Evolutionary conservation across 2,797 vertebrate genomes (phyloP).

Genomic region (Sphaeramia orbicularis): DNA sequence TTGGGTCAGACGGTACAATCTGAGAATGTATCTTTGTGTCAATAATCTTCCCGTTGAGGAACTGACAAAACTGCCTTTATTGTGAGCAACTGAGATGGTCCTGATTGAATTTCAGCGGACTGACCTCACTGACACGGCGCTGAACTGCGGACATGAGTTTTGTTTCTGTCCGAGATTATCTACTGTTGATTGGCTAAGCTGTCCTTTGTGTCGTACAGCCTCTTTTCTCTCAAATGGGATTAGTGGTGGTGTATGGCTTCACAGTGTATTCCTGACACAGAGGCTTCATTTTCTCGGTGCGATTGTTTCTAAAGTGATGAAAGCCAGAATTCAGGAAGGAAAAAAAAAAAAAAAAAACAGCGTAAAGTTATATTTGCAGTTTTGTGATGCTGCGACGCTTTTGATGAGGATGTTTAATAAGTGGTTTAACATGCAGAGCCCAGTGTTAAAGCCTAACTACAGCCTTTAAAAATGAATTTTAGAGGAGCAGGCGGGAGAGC

Average conservation of each 20-base stretch:
- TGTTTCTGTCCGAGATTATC: constrained; percentile 65
- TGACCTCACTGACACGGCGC: constrained; percentile 52
- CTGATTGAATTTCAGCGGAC: constrained; percentile 38
- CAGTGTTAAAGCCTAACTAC: neutral
- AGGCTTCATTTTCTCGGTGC: constrained; percentile 27
- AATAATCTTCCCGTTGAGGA: neutral
- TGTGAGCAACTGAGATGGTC: neutral
- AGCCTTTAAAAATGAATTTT: constrained; percentile 2
- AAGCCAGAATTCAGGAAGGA: constrained; percentile 7
- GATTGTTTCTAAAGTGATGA: constrained; percentile 30
- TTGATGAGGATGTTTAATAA: constrained; percentile 20
- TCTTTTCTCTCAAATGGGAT: constrained; percentile 54
- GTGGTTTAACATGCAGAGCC: neutral
- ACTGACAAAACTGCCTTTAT: constrained; percentile 7
- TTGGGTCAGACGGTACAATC: neutral
- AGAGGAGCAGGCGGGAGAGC: constrained; percentile 4
- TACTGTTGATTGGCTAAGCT: constrained; percentile 62
- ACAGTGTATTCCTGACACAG: constrained; percentile 35
- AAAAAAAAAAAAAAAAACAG: constrained; percentile 3
- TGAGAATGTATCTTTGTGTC: neutral
- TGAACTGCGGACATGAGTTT: constrained; percentile 61
- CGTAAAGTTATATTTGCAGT: neutral
- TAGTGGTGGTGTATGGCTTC: constrained; percentile 38
- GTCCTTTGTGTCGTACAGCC: constrained; percentile 52
- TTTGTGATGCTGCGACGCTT: neutral